These are phyloP conservation scores for Rhynchomys soricoides DNA, from an alignment of 2,113 vertebrate species.

Conservation along the genomic window DNA sequence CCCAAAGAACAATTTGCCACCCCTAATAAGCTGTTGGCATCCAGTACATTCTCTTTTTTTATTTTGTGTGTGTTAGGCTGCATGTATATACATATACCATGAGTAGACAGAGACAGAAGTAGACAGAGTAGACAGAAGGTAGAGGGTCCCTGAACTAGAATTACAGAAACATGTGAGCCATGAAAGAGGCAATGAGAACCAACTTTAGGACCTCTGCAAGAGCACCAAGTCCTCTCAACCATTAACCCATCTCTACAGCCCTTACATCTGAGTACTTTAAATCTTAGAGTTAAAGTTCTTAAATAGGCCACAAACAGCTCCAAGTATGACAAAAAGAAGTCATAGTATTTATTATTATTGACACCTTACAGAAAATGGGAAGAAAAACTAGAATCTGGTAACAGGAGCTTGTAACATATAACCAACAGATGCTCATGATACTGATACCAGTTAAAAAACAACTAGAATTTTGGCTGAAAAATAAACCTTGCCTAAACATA, in stretches of 20 bases:
- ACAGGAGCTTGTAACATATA: not conserved
- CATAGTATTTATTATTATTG: conserved; percentile 13
- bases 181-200: not conserved
- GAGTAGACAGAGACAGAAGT: not conserved
- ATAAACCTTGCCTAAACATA: not conserved
- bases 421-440: not conserved
- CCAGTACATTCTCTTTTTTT: not conserved
- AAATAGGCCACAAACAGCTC: conserved; percentile 15
- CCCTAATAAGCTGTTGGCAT: not conserved
- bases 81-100: not conserved
- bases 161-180: not conserved
- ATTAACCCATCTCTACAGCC: not conserved
- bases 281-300: conserved; percentile 20
- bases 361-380: conserved; percentile 19
- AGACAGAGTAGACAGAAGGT: not conserved
- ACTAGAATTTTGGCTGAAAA: conserved; percentile 22
- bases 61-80: not conserved
- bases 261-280: not conserved
- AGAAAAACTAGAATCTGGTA: not conserved
- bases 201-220: too few relatives aligned
- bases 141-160: not conserved
- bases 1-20: not conserved
- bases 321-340: not conserved
- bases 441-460: not conserved
- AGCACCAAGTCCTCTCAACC: not conserved